phyloP scores from a whole-genome alignment of 2,888 invertebrate genomes.

The Polylopha cassiicola region DNA sequence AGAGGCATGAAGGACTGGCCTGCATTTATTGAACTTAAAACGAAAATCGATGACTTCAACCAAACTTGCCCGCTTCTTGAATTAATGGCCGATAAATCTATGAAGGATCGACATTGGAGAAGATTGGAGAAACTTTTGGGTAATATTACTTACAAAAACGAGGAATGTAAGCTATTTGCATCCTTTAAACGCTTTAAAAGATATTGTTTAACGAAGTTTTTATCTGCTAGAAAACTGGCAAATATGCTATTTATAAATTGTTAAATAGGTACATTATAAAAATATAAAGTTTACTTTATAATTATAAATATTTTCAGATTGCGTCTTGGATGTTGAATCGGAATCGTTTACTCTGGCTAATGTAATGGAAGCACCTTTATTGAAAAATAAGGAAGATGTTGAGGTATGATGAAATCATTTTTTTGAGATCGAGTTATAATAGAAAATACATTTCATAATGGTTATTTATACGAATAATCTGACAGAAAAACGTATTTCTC shows the following conservation, averaged over 20 bases:
- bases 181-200: no score
- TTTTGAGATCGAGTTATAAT: no score
- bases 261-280: slow-evolving; percentile 2
- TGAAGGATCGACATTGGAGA: slow-evolving; percentile 89
- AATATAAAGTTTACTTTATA: not conserved
- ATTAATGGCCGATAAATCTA: slow-evolving; percentile 91
- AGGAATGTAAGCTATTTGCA: not conserved
- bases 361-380: slow-evolving; percentile 90
- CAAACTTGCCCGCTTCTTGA: slow-evolving; percentile 91
- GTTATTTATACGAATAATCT: no score
- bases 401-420: slow-evolving; percentile 75
- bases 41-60: slow-evolving; percentile 93
- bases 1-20: slow-evolving; percentile 93
- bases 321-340: slow-evolving; percentile 86
- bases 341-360: slow-evolving; percentile 87
- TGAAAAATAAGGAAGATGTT: slow-evolving; percentile 90
- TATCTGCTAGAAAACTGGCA: no score
- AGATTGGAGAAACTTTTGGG: slow-evolving; percentile 72
- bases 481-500: no score
- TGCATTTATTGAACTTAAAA: slow-evolving; percentile 89
- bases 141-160: slow-evolving; percentile 28
- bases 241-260: not conserved
- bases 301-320: slow-evolving; percentile 49
- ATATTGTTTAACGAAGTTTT: no score
- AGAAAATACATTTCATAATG: no score